phyloP scores from a whole-genome alignment of 2,888 invertebrate species.

The Petrolisthes manimaculis region DNA sequence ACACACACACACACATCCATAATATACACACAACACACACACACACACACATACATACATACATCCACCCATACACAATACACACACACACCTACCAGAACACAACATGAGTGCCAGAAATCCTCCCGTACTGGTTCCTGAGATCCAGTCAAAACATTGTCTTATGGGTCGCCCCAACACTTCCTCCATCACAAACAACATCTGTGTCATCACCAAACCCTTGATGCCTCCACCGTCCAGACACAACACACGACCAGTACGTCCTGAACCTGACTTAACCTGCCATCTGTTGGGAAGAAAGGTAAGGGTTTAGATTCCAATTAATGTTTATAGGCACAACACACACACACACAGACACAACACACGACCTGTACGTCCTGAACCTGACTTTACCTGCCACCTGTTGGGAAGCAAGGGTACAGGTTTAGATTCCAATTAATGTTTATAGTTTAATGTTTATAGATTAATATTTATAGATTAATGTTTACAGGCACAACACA shows the following conservation, averaged over 20 bases:
- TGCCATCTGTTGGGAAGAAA: constrained; percentile 38
- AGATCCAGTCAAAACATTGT: constrained; percentile 95
- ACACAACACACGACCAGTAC: constrained; percentile 76
- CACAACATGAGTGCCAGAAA: constrained; percentile 85
- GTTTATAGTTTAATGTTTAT: no score
- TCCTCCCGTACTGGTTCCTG: constrained; percentile 89
- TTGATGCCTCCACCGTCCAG: constrained; percentile 98
- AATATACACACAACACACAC: background rate
- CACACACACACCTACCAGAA: constrained; percentile 7
- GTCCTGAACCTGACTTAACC: constrained; percentile 3
- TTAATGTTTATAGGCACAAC: no score
- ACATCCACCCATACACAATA: no score
- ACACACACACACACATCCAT: no score
- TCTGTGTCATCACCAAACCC: constrained; percentile 85
- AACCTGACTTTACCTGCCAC: no score
- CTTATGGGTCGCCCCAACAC: constrained; percentile 76
- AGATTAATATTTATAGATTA: no score
- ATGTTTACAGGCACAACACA: no score
- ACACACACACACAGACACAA: no score
- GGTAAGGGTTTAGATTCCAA: no score
- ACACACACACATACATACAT: background rate
- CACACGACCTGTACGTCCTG: no score
- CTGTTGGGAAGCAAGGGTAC: no score
- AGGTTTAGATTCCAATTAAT: no score
- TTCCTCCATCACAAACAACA: constrained; percentile 82